These are phyloP conservation scores for Solenopsis invicta DNA, from an alignment of 1,140 invertebrate genomes.

Conservation along the genomic window DNA sequence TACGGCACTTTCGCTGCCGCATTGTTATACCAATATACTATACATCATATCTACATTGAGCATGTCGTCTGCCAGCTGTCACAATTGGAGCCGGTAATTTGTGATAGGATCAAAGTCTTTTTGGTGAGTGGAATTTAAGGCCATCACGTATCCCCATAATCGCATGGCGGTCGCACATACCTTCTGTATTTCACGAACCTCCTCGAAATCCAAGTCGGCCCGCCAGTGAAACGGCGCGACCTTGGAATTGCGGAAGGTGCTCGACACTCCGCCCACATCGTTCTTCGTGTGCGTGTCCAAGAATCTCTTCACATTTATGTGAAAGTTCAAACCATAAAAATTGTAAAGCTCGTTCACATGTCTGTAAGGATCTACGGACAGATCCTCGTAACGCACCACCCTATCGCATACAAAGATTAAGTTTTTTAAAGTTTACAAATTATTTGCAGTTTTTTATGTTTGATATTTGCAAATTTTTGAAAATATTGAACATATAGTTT, in stretches of 20 bases:
- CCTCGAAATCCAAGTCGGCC: constrained; percentile 90
- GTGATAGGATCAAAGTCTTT: constrained; percentile 88
- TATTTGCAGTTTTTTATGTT: too few species aligned
- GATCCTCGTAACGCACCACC: constrained; percentile 94
- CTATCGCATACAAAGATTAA: constrained; percentile 83
- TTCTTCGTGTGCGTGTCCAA: constrained; percentile 93
- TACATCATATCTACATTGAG: constrained; percentile 65
- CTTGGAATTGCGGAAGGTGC: constrained; percentile 94
- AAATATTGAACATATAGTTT: not conserved
- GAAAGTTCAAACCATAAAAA: constrained; percentile 92
- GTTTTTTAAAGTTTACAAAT: too few species aligned
- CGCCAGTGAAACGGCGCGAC: constrained; percentile 95
- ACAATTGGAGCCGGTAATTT: constrained; percentile 81
- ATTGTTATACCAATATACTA: constrained; percentile 64
- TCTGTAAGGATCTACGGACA: constrained; percentile 92
- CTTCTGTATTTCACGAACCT: constrained; percentile 90
- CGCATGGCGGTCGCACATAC: constrained; percentile 92
- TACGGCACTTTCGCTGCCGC: constrained; percentile 46
- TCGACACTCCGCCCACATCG: constrained; percentile 93
- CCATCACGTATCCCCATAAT: constrained; percentile 92
- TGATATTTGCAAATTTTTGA: not conserved
- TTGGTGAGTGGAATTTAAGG: constrained; percentile 87
- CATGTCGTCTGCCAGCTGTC: constrained; percentile 57
- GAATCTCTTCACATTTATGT: constrained; percentile 91
- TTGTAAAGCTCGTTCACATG: constrained; percentile 91